Evolutionary conservation across 1,140 invertebrate species (phyloP).

Genomic region (Lamellibrachia luymesi): DNA sequence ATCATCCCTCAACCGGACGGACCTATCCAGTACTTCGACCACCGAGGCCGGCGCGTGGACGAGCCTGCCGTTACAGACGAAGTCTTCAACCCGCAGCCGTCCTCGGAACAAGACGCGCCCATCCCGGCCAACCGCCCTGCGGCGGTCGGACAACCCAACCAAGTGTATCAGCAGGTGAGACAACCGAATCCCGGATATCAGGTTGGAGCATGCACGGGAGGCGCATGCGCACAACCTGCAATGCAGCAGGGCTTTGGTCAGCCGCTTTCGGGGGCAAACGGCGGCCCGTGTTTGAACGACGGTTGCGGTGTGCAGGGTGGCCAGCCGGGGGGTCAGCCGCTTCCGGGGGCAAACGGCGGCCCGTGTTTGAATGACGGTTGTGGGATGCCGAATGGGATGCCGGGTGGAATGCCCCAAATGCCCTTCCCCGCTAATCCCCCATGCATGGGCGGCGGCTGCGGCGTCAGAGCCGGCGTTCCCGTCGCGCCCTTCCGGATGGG

Average conservation of each 20-base stretch:
- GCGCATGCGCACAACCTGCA: background rate
- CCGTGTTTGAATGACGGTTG: background rate
- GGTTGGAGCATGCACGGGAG: background rate
- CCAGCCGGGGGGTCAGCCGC: background rate
- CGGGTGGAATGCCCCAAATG: background rate
- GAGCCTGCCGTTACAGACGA: background rate
- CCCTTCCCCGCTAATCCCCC: background rate
- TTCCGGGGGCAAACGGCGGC: background rate
- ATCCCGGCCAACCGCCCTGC: background rate
- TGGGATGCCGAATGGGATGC: background rate
- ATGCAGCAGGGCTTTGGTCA: background rate
- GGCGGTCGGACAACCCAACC: background rate
- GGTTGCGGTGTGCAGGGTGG: background rate
- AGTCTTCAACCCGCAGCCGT: background rate
- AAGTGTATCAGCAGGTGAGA: background rate
- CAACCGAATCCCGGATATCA: background rate
- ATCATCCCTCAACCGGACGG: background rate
- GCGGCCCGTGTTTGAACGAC: background rate
- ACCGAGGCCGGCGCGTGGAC: background rate
- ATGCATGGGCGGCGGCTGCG: background rate
- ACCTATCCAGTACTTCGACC: background rate
- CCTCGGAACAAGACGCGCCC: background rate
- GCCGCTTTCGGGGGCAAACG: background rate
- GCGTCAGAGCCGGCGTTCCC: background rate
- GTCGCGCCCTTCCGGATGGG: background rate